Evolutionary conservation across 2,888 invertebrate species (phyloP).

Genomic region (Acanthococcus lagerstroemiae): DNA sequence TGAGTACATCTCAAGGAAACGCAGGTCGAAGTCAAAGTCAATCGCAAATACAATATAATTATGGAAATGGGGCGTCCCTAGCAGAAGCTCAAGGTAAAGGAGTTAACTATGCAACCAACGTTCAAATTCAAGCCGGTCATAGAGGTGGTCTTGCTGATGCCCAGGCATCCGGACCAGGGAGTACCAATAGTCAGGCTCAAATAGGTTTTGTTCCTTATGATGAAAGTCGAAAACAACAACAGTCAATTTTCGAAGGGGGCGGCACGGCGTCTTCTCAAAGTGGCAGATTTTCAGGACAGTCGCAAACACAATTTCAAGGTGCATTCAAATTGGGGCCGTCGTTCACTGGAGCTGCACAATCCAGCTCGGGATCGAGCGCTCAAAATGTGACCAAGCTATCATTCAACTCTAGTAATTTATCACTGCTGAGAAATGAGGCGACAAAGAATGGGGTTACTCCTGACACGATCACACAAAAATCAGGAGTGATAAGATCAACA

Average conservation of each 20-base stretch:
- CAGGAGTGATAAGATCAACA: too few relatives aligned
- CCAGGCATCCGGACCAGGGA: constrained; percentile 72
- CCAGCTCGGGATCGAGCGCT: constrained; percentile 53
- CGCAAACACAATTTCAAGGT: constrained; percentile 72
- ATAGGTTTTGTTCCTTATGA: constrained; percentile 72
- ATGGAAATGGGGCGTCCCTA: constrained; percentile 63
- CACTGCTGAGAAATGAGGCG: not conserved
- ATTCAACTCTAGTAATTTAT: constrained; percentile 39
- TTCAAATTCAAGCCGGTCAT: constrained; percentile 68
- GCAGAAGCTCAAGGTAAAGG: constrained; percentile 66
- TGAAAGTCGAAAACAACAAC: constrained; percentile 50
- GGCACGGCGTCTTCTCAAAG: constrained; percentile 69
- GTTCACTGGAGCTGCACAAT: constrained; percentile 71
- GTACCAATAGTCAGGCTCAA: constrained; percentile 78
- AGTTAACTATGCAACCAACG: constrained; percentile 62
- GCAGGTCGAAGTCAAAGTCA: constrained; percentile 65
- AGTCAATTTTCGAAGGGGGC: constrained; percentile 58
- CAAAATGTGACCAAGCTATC: constrained; percentile 34
- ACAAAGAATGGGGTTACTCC: constrained; percentile 39
- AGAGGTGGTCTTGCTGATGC: constrained; percentile 78
- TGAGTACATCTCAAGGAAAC: constrained; percentile 65
- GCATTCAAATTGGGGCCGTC: constrained; percentile 67
- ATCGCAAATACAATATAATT: constrained; percentile 67
- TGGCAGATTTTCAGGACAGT: constrained; percentile 62
- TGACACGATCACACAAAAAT: constrained; percentile 45